A percentile compares a stretch with the other conserved stretches of the same genome.
phyloP scores from a whole-genome alignment of 2,113 vertebrate genomes.

The Plecotus auritus region DNA sequence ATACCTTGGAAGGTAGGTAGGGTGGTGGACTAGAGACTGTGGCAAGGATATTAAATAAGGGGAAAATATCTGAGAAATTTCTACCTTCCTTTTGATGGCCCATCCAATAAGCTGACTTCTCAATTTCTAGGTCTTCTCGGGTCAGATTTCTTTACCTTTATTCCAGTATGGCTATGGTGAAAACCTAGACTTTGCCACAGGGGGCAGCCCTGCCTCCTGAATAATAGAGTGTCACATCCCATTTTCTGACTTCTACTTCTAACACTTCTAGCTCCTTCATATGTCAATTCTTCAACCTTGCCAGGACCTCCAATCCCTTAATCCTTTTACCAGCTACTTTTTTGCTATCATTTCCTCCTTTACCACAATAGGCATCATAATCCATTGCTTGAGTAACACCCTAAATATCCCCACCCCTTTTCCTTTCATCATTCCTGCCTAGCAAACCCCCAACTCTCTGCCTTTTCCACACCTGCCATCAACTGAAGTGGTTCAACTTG shows the following conservation, averaged over 20 bases:
- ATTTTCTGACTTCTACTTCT: neutral
- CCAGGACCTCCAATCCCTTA: neutral
- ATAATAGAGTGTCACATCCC: neutral
- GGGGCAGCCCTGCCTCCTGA: neutral
- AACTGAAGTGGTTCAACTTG: neutral
- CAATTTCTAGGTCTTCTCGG: neutral
- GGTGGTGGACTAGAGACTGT: neutral
- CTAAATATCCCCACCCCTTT: neutral
- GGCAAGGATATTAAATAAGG: neutral
- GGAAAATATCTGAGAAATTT: neutral
- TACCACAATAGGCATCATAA: neutral
- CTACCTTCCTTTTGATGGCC: neutral
- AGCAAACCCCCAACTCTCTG: neutral
- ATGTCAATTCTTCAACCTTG: neutral
- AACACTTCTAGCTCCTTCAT: neutral
- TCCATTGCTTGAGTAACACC: neutral
- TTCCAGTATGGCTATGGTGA: neutral
- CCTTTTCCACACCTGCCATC: neutral
- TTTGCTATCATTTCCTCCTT: neutral
- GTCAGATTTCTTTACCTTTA: neutral
- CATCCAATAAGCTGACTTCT: neutral
- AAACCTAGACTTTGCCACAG: neutral
- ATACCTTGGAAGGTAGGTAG: neutral
- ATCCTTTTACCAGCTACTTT: neutral
- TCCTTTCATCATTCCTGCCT: neutral